A percentile compares a stretch with the other conserved stretches of the same genome.
phyloP scores from a whole-genome alignment of 1,140 invertebrate genomes.

The Anastrepha ludens region DNA sequence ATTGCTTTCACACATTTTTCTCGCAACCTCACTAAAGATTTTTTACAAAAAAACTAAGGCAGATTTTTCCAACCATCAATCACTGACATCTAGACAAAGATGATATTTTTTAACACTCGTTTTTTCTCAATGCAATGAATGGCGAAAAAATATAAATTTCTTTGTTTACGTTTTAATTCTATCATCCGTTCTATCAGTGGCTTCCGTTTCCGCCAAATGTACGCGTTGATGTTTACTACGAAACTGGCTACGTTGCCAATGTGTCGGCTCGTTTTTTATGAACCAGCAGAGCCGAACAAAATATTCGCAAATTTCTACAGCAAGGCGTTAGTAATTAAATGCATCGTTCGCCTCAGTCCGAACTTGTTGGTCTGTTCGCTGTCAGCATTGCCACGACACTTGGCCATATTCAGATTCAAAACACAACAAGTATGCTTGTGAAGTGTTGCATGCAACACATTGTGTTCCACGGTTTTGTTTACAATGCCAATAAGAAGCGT shows the following conservation, averaged over 20 bases:
- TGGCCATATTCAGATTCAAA: neutral
- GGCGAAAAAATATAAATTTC: neutral
- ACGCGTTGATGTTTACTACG: slow-evolving; percentile 13
- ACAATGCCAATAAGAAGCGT: neutral
- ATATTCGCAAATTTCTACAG: neutral
- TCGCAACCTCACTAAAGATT: neutral
- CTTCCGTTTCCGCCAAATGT: neutral
- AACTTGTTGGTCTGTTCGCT: neutral
- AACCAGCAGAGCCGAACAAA: neutral
- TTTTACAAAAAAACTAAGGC: neutral
- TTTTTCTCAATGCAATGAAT: neutral
- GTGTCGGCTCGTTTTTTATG: neutral
- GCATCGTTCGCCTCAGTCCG: neutral
- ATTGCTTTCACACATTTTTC: too few species aligned
- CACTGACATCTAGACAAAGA: neutral
- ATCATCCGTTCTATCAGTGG: neutral
- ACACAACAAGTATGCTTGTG: neutral
- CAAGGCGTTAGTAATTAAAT: neutral
- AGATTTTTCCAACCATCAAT: neutral
- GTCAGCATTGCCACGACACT: neutral
- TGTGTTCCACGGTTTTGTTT: neutral
- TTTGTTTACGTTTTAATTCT: slow-evolving; percentile 2
- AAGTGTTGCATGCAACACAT: neutral
- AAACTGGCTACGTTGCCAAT: neutral
- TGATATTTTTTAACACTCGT: neutral